A percentile compares a stretch with the other conserved stretches of the same genome.
These are phyloP conservation scores for Limnodromus scolopaceus DNA, from an alignment of 2,797 vertebrate species.

Conservation along the genomic window DNA sequence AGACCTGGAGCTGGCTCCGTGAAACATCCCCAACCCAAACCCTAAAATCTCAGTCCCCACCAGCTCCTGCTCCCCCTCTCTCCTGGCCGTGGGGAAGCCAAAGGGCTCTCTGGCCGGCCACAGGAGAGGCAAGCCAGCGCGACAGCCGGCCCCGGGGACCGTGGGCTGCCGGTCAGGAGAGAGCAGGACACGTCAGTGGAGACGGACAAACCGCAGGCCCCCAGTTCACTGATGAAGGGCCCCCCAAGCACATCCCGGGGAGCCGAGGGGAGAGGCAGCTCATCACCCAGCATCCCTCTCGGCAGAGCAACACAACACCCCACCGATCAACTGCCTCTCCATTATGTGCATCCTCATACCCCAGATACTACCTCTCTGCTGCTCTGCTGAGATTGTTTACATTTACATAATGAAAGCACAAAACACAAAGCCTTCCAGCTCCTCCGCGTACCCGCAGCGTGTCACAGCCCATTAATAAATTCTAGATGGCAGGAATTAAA, in stretches of 20 bases:
- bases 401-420: slow-evolving; percentile 19
- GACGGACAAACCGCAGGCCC: neutral
- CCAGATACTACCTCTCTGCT: neutral
- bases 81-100: neutral
- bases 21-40: neutral
- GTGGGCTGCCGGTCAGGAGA: accelerated
- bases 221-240: accelerated
- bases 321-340: neutral
- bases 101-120: neutral
- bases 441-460: neutral
- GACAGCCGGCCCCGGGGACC: accelerated
- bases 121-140: accelerated
- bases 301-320: accelerated
- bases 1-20: neutral
- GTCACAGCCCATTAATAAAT: slow-evolving; percentile 54
- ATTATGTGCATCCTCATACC: neutral
- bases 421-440: slow-evolving; percentile 4
- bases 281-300: neutral
- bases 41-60: neutral
- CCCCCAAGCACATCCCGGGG: accelerated
- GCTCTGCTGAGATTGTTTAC: neutral
- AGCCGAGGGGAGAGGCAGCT: neutral
- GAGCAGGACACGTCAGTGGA: neutral
- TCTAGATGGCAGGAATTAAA: slow-evolving; percentile 18
- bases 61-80: too few species aligned